These are phyloP conservation scores for Okapia johnstoni DNA, from an alignment of 2,113 vertebrate species.

Conservation along the genomic window DNA sequence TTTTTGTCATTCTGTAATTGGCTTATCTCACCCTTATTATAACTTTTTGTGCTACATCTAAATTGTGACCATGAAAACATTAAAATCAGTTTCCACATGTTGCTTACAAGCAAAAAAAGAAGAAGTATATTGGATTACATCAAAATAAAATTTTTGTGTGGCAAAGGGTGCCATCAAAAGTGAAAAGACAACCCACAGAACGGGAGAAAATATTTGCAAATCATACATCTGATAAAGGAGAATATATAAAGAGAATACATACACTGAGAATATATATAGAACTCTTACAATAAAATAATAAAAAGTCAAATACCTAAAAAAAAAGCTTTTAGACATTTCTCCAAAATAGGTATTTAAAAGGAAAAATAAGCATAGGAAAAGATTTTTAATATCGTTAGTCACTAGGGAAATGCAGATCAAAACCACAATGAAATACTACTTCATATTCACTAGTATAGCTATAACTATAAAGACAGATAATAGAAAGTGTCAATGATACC, in stretches of 20 bases:
- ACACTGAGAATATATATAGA: background rate
- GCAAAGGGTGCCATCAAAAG: background rate
- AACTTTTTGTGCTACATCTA: background rate
- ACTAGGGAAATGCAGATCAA: background rate
- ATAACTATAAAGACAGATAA: background rate
- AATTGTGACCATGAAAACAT: conserved; percentile 24
- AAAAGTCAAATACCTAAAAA: conserved; percentile 5
- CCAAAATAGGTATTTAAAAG: conserved; percentile 1
- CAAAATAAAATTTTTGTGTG: background rate
- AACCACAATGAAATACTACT: background rate
- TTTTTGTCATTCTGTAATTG: background rate
- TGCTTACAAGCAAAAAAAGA: background rate
- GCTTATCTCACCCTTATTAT: background rate
- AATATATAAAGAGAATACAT: background rate
- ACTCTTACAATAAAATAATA: background rate
- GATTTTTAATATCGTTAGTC: background rate
- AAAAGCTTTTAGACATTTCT: background rate
- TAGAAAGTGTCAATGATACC: background rate
- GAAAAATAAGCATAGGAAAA: background rate
- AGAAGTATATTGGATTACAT: background rate
- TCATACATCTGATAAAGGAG: background rate
- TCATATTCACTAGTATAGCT: background rate
- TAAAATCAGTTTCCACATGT: background rate
- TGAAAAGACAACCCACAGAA: background rate
- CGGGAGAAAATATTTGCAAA: background rate